A percentile compares a stretch with the other conserved stretches of the same genome.
phyloP scores from a whole-genome alignment of 2,797 vertebrate genomes.

The Coreius guichenoti region DNA sequence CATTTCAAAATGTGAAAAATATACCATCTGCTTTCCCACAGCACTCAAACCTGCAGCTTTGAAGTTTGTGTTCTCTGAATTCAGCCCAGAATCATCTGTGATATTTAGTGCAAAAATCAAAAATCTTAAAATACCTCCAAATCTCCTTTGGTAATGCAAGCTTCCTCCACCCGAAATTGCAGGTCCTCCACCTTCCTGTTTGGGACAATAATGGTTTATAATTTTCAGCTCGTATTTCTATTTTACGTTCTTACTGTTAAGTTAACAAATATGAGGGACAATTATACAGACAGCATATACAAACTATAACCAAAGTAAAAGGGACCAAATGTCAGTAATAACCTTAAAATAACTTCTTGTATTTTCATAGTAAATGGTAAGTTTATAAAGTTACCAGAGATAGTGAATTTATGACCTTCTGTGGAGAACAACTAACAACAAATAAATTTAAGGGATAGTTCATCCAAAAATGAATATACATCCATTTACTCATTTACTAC shows the following conservation, averaged over 20 bases:
- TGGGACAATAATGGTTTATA: constrained; percentile 66
- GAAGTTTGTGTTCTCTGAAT: constrained; percentile 1
- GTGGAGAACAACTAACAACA: not conserved
- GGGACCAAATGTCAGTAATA: not conserved
- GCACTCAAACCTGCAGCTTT: constrained; percentile 18
- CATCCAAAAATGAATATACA: no score
- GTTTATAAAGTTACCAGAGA: not conserved
- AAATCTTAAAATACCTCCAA: constrained; percentile 86
- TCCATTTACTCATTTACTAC: no score
- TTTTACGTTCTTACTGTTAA: constrained; percentile 55
- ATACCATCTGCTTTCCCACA: not conserved
- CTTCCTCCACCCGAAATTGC: constrained; percentile 98
- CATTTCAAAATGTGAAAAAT: not conserved
- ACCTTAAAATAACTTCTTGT: not conserved
- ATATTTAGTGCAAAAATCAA: not conserved
- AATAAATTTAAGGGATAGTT: no score
- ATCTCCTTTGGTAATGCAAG: constrained; percentile 99
- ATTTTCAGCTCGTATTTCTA: constrained; percentile 77
- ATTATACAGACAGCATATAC: not conserved
- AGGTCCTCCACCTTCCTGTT: constrained; percentile 97
- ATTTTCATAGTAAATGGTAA: not conserved
- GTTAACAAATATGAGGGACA: not conserved
- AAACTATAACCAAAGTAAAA: not conserved
- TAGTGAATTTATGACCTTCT: not conserved
- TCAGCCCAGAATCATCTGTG: not conserved